These are phyloP conservation scores for Cariama cristata DNA, from an alignment of 2,113 vertebrate species.

Conservation along the genomic window DNA sequence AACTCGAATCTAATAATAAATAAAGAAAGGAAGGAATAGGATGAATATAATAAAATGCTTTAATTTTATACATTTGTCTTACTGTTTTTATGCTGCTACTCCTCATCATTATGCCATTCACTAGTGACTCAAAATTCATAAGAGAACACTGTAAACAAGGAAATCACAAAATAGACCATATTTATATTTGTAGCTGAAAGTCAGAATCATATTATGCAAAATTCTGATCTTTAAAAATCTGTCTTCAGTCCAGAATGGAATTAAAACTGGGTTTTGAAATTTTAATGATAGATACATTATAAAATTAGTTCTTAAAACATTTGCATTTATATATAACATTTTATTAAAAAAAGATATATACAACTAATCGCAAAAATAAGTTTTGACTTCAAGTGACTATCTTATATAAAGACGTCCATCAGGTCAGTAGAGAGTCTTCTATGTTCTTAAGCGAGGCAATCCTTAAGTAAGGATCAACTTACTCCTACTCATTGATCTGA, in stretches of 20 bases:
- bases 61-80: background rate
- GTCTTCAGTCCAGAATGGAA: background rate
- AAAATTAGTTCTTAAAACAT: background rate
- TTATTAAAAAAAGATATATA: background rate
- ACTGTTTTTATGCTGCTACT: background rate
- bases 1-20: background rate
- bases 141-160: background rate
- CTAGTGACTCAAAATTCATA: background rate
- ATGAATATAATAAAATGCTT: background rate
- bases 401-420: background rate
- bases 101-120: background rate
- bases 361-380: background rate
- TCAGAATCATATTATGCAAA: background rate
- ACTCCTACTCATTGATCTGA: background rate
- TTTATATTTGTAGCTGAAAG: background rate
- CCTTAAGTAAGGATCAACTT: background rate
- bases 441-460: background rate
- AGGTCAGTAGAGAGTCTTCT: background rate
- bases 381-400: background rate
- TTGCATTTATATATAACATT: background rate
- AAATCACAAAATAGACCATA: background rate
- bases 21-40: background rate
- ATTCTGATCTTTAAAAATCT: background rate
- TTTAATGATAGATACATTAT: no score
- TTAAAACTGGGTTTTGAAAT: rapidly evolving